phyloP scores from a whole-genome alignment of 2,113 vertebrate genomes.

The Indicator indicator region DNA sequence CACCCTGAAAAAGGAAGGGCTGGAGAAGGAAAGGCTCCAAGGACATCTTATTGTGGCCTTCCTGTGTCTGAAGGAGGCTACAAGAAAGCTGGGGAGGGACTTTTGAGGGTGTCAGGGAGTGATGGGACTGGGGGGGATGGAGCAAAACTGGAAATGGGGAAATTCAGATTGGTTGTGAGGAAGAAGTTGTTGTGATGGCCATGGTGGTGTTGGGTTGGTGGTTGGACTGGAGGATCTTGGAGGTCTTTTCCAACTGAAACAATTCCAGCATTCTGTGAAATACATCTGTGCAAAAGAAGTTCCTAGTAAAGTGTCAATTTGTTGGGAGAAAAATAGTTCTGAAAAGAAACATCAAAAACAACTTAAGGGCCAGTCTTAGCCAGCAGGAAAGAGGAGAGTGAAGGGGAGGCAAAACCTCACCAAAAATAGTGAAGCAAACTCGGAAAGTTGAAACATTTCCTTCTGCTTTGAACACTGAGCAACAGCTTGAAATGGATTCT shows the following conservation, averaged over 20 bases:
- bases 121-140: too few species aligned
- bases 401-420: not conserved
- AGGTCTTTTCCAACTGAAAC: too few species aligned
- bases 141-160: too few species aligned
- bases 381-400: not conserved
- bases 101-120: too few species aligned
- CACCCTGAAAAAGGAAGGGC: not conserved
- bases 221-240: too few species aligned
- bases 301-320: not conserved
- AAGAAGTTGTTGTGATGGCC: too few species aligned
- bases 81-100: too few species aligned
- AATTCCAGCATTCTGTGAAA: too few species aligned
- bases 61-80: too few species aligned
- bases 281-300: not conserved
- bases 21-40: not conserved
- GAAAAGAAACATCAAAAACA: not conserved
- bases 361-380: not conserved
- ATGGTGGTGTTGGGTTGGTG: too few species aligned
- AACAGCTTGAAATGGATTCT: not conserved
- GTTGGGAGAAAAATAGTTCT: not conserved
- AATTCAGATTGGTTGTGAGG: too few species aligned
- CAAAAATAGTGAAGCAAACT: not conserved
- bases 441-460: not conserved
- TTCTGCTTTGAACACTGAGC: not conserved
- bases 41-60: too few species aligned